Percentiles rank a stretch among this genome's conserved stretches.
phyloP scores from a whole-genome alignment of 2,113 vertebrate species.

The Otus sunia region DNA sequence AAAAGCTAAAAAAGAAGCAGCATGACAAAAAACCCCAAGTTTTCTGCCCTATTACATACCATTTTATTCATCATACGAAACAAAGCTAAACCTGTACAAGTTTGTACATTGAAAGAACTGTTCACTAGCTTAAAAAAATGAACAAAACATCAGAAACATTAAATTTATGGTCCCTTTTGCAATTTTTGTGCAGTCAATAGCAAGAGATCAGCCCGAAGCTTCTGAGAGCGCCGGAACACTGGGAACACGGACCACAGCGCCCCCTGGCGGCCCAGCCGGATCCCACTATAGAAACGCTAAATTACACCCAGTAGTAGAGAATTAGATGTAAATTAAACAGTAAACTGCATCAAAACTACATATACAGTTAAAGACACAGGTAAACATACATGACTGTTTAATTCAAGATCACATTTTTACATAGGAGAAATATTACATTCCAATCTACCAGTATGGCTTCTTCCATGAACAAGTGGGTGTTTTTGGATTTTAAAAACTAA shows the following conservation, averaged over 20 bases:
- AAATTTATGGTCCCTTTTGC: neutral
- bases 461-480: neutral
- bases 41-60: constrained; percentile 9
- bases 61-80: constrained; percentile 23
- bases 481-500: neutral
- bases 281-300: neutral
- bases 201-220: neutral
- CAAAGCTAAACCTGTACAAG: constrained; percentile 24
- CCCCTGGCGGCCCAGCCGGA: neutral
- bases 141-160: neutral
- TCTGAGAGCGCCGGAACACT: neutral
- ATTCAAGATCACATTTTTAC: constrained; percentile 23
- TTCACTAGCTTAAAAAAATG: neutral
- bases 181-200: neutral
- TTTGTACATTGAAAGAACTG: constrained; percentile 4
- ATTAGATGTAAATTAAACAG: neutral
- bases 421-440: neutral
- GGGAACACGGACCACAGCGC: neutral
- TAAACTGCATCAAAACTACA: neutral
- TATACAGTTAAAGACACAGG: neutral
- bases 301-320: neutral
- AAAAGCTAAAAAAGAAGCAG: neutral
- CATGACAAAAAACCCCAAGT: neutral
- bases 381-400: neutral
- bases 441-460: constrained; percentile 31